Base-by-base conservation (phyloP, 2,888 invertebrate species). In the Oeneis ivallda region DNA sequence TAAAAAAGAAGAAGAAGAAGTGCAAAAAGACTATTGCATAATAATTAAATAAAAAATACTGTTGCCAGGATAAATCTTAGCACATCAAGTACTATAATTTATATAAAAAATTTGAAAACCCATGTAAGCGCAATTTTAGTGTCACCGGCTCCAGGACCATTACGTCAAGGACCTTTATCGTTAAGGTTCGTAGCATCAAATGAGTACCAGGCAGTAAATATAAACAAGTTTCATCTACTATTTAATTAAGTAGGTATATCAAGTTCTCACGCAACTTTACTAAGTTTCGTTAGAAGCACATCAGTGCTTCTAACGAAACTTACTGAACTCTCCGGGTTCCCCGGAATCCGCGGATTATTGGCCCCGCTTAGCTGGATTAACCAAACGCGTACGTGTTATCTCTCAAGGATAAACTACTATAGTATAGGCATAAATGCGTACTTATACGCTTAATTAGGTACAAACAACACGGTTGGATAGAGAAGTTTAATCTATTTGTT, bases 281-380 rank as follows among this genome's bases (percentile, higher is more conserved):
- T 11, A 54, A 43, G 45, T 45, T 53, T 53, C 54, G 9, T 45
- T 54, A 62, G 53, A 53, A 62, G 52, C 49, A 19, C 59, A 34
- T 45, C 47, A 47, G 59, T n/a, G n/a, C n/a, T n/a, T n/a, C n/a
- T n/a, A n/a, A n/a, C n/a, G n/a, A n/a, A n/a, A n/a, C n/a, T n/a
- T n/a, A n/a, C n/a, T n/a, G n/a, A n/a, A n/a, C n/a, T n/a, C n/a
- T n/a, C n/a, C n/a, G 47, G 32, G n/a, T 62, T 41, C 26, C 53
- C 26, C 45, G 45, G 63, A 57, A 57, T 63, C 26, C 53, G n/a
- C 34, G 54, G 63, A 64, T 64, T 63, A 63, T 47, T 49, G 50
- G 49, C 49, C n/a, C 17, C 19, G 39, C 45, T 49, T 26, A 50
- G 13, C 17, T 19, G 9, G 17, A 39, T 39, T 37, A 57, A 63